Percentiles rank a stretch among this genome's conserved stretches.
These are phyloP conservation scores for Herpailurus yagouaroundi DNA, from an alignment of 2,113 vertebrate species.

Conservation along the genomic window DNA sequence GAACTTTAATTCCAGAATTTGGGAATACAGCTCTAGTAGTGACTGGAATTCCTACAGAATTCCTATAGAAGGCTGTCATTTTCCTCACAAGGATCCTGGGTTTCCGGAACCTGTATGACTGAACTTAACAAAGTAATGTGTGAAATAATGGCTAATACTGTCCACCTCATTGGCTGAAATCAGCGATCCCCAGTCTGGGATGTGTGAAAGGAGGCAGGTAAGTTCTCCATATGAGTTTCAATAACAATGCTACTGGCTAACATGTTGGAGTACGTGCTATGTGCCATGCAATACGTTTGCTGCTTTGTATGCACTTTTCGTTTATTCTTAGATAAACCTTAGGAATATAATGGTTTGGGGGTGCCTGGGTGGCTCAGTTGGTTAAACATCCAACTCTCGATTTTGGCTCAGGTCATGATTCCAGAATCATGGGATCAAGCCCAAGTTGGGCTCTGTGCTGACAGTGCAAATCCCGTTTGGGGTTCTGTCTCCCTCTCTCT, in stretches of 20 bases:
- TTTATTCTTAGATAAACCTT: not conserved
- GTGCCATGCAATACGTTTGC: not conserved
- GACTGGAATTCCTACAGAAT: not conserved
- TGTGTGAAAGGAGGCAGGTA: not conserved
- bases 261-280: accelerated
- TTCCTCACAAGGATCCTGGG: not conserved
- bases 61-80: not conserved
- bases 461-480: no score
- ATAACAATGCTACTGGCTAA: not conserved
- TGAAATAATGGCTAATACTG: not conserved
- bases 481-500: no score
- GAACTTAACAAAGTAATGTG: not conserved
- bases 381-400: no score
- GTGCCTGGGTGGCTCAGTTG: no score
- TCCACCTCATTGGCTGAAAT: not conserved
- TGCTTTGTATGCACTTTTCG: not conserved
- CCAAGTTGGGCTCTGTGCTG: no score
- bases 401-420: no score
- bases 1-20: not conserved
- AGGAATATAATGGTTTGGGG: not conserved
- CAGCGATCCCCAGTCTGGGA: not conserved
- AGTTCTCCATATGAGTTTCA: not conserved
- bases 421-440: no score
- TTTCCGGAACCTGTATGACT: not conserved
- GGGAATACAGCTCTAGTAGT: not conserved